These are phyloP conservation scores for Conistra vaccinii DNA, from an alignment of 2,888 invertebrate genomes.

Conservation along the genomic window DNA sequence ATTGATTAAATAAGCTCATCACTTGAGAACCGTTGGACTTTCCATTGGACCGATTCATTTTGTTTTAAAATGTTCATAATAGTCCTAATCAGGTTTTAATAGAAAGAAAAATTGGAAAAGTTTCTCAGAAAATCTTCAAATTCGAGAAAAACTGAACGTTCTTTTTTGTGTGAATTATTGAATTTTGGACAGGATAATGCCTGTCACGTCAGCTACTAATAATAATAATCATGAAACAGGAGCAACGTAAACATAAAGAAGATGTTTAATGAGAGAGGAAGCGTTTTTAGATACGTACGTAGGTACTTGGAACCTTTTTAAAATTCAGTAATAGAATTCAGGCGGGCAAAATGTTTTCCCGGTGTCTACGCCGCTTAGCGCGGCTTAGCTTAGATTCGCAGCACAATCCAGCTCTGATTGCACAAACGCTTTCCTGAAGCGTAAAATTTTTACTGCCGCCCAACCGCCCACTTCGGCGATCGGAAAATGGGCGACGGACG, in stretches of 20 bases:
- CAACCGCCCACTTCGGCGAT: conserved; percentile 73
- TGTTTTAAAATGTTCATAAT: no score
- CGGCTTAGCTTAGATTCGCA: conserved; percentile 81
- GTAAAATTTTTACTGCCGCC: conserved; percentile 81
- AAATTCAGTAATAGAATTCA: conserved; percentile 75
- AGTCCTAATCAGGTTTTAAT: no score
- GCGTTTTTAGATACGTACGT: background rate
- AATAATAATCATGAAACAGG: background rate
- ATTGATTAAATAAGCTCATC: no score
- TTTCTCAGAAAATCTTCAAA: no score
- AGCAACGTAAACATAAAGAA: background rate
- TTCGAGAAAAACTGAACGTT: no score
- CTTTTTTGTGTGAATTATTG: no score
- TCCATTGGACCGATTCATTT: no score
- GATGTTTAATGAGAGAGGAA: background rate
- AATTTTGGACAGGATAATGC: no score
- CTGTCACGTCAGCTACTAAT: background rate
- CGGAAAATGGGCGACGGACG: conserved; percentile 67
- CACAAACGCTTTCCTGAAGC: conserved; percentile 83
- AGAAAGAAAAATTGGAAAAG: no score
- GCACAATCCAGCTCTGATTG: conserved; percentile 87
- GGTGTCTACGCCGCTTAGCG: conserved; percentile 76
- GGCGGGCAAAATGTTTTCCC: conserved; percentile 74
- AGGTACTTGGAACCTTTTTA: no score
- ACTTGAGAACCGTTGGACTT: no score